These are phyloP conservation scores for Osmerus eperlanus DNA, from an alignment of 2,113 vertebrate genomes.

Conservation along the genomic window DNA sequence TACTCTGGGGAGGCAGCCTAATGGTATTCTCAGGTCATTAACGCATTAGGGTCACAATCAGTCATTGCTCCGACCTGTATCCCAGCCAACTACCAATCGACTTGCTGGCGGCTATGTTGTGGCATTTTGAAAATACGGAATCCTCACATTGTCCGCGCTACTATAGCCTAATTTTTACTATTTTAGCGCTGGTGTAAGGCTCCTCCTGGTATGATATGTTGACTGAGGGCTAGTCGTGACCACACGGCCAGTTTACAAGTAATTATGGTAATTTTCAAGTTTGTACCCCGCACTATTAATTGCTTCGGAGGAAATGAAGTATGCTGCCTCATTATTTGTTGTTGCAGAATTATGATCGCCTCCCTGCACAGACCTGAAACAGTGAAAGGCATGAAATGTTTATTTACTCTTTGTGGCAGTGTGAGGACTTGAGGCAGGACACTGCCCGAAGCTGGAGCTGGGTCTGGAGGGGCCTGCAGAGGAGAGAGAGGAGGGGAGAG, in stretches of 20 bases:
- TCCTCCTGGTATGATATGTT: slow-evolving; percentile 28
- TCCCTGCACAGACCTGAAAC: slow-evolving; percentile 10
- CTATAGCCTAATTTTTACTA: not conserved
- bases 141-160: not conserved
- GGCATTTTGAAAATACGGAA: slow-evolving; percentile 21
- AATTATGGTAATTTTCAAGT: slow-evolving; percentile 34
- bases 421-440: not conserved
- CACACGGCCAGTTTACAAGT: slow-evolving; percentile 19
- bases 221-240: slow-evolving; percentile 20
- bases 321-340: slow-evolving; percentile 34
- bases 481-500: no score
- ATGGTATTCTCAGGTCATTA: slow-evolving; percentile 70
- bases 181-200: slow-evolving; percentile 27
- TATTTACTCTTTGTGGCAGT: slow-evolving; percentile 3
- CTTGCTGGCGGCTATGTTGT: slow-evolving; percentile 16
- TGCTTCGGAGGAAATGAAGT: slow-evolving; percentile 26
- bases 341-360: slow-evolving; percentile 41
- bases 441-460: not conserved
- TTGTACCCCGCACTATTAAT: slow-evolving; percentile 28
- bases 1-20: slow-evolving; percentile 54
- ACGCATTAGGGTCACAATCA: slow-evolving; percentile 56
- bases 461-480: not conserved
- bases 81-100: slow-evolving; percentile 44
- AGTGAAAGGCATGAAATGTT: slow-evolving; percentile 18
- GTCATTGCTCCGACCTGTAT: slow-evolving; percentile 38